These are phyloP conservation scores for Chouioia cunea DNA, from an alignment of 2,888 invertebrate genomes.

Conservation along the genomic window DNA sequence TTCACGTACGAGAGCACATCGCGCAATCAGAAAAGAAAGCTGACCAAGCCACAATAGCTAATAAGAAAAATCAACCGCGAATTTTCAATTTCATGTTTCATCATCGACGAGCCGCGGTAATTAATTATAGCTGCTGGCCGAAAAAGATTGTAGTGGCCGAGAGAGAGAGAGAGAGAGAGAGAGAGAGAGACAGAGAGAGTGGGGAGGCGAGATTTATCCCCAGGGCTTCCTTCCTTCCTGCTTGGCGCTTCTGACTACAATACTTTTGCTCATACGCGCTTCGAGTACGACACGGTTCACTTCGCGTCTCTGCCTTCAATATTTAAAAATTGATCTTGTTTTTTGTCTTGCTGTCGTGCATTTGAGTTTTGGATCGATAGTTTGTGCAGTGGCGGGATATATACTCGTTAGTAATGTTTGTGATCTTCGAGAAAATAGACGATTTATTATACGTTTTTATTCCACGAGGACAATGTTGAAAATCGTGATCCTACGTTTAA, in stretches of 20 bases:
- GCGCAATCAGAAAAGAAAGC: constrained; percentile 27
- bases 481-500: no score
- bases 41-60: constrained; percentile 13
- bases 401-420: no score
- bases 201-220: constrained; percentile 26
- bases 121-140: background rate
- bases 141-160: no score
- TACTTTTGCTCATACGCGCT: constrained; percentile 19
- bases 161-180: background rate
- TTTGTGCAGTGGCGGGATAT: no score
- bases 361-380: no score
- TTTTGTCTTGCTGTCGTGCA: no score
- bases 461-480: no score
- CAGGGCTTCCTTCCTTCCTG: constrained; percentile 31
- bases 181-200: background rate
- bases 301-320: constrained; percentile 7
- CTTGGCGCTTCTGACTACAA: constrained; percentile 8
- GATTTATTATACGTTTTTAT: no score
- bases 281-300: constrained; percentile 11
- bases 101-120: background rate
- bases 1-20: constrained; percentile 26
- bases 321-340: no score
- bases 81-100: constrained; percentile 13
- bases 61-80: no score
- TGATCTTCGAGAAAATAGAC: no score